Base-by-base conservation (phyloP, 1,140 invertebrate species). In the Eufriesea mexicana region DNA sequence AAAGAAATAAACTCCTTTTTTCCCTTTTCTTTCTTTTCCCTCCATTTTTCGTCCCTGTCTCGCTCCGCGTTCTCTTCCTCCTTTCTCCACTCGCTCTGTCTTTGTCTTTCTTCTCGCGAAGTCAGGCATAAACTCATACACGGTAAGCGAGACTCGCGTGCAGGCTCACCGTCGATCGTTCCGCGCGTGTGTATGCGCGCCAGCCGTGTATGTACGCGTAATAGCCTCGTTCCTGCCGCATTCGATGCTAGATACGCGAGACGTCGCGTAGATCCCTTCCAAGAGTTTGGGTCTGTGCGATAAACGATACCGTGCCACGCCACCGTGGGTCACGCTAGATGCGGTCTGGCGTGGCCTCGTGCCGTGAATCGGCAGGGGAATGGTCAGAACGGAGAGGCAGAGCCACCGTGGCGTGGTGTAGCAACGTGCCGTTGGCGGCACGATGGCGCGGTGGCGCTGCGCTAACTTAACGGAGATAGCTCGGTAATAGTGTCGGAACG, bases 151-250 rank as follows among this genome's bases (percentile, higher is more conserved):
- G 45, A 88, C 84, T 83, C 86, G 87, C 88, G 84, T 85, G 86
- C 90, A 78, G 57, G 79, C 42, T 64, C 75, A 80, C 78, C 76
- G 82, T 92, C 84, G 83, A 81, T 90, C 87, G 83, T 88, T 83
- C 62, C 76, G 72, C 79, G 83, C 85, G 84, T 88, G 86, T 88
- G 88, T 91, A 91, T 91, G 90, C 90, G 90, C 91, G 90, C 89
- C 91, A 91, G n/a, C n/a, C n/a, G 86, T 88, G 88, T 91, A 91
- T 91, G 90, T 89, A 89, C 91, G 91, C 92, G 91, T 93, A 94
- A 93, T 93, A 94, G 92, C 92, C 92, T 92, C 90, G 93, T 92
- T 93, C 89, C 90, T 93, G 89, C 91, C 90, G 91, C 92, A 89
- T 90, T 91, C 92, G 91, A 93, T 93, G 49, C 89, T 88, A 92